Evolutionary conservation across 2,888 invertebrate genomes (phyloP).

Genomic region (Diaprepes abbreviatus): DNA sequence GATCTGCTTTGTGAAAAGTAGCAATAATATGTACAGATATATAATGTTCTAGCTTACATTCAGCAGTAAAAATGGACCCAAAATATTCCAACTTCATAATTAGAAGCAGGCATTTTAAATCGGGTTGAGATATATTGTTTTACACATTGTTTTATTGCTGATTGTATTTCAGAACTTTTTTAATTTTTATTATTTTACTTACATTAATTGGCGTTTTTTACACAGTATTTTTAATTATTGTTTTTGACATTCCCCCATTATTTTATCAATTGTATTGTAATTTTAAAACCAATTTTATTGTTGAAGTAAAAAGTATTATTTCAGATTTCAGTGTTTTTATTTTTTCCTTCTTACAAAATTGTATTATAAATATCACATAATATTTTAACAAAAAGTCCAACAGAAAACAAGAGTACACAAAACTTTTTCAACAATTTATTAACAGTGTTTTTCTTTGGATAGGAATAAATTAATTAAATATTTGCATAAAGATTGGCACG

Average conservation of each 20-base stretch:
- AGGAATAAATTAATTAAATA: too few relatives aligned
- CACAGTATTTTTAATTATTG: constrained; percentile 40
- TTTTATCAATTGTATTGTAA: constrained; percentile 30
- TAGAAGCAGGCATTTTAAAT: neutral
- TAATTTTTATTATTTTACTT: neutral
- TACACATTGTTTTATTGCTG: neutral
- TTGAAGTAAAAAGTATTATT: constrained; percentile 41
- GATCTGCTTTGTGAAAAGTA: constrained; percentile 10
- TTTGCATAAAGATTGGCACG: too few relatives aligned
- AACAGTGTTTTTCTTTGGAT: too few relatives aligned
- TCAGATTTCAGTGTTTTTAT: constrained; percentile 20
- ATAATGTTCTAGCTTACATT: constrained; percentile 15
- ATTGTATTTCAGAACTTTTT: neutral
- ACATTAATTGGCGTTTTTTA: constrained; percentile 27
- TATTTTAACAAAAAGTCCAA: too few relatives aligned
- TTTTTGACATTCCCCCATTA: constrained; percentile 36
- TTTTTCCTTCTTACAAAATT: too few relatives aligned
- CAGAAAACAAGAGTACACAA: too few relatives aligned
- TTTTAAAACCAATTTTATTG: constrained; percentile 38
- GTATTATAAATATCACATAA: too few relatives aligned
- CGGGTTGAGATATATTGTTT: neutral
- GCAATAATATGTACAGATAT: constrained; percentile 24
- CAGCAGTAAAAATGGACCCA: neutral
- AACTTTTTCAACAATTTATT: too few relatives aligned
- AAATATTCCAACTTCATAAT: neutral